Conservation (phyloP, 2,113 vertebrate genomes). For the Panurus biarmicus region DNA sequence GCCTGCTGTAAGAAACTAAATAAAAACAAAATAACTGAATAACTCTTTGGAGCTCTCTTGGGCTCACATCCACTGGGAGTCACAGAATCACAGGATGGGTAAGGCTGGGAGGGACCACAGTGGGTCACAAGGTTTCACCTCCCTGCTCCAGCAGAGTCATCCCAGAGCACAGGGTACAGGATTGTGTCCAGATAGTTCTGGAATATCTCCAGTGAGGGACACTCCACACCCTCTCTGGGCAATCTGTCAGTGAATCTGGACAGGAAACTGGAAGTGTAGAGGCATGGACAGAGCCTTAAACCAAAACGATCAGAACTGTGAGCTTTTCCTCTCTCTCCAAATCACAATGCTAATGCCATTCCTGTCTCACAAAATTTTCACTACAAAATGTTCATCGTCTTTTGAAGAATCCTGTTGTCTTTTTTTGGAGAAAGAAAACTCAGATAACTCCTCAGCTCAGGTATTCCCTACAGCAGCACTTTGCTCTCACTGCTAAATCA, state of each 20-base stretch:
- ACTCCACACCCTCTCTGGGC: neutral
- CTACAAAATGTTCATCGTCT: neutral
- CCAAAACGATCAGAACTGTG: neutral
- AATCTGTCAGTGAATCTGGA: neutral
- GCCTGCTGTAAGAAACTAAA: neutral
- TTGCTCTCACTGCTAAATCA: neutral
- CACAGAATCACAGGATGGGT: neutral
- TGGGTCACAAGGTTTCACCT: neutral
- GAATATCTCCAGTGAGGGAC: neutral
- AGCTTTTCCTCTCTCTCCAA: neutral
- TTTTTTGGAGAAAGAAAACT: neutral
- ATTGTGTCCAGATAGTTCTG: neutral
- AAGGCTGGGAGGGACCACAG: neutral
- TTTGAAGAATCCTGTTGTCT: neutral
- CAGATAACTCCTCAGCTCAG: neutral
- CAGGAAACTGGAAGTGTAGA: neutral
- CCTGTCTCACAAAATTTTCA: neutral
- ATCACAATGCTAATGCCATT: neutral
- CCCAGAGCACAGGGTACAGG: accelerated
- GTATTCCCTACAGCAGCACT: neutral
- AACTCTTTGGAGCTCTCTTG: neutral
- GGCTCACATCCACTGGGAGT: neutral
- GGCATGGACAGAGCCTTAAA: neutral
- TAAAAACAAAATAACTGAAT: neutral
- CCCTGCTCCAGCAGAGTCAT: neutral